Evolutionary conservation across 2,888 invertebrate genomes (phyloP).

Genomic region (Amphipoea lucens): DNA sequence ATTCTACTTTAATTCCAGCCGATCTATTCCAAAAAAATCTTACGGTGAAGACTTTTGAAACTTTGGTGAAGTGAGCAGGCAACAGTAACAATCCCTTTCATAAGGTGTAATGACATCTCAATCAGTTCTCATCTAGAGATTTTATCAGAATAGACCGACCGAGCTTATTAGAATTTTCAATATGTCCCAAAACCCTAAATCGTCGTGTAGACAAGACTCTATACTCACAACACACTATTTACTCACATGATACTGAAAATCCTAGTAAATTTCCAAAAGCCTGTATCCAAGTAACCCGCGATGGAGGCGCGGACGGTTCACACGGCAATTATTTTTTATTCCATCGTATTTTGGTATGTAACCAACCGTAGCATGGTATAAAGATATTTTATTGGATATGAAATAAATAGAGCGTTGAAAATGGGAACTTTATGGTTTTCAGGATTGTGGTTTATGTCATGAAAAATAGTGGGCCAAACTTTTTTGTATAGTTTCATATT

Average conservation of each 20-base stretch:
- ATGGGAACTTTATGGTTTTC: constrained; percentile 19
- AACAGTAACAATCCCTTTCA: not conserved
- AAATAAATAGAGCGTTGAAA: constrained; percentile 46
- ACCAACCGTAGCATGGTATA: constrained; percentile 40
- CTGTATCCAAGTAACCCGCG: constrained; percentile 10
- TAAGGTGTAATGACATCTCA: not conserved
- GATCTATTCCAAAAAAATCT: not conserved
- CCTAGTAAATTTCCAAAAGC: constrained; percentile 4
- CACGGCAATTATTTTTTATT: constrained; percentile 57
- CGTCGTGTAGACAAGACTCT: not conserved
- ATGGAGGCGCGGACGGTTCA: constrained; percentile 25
- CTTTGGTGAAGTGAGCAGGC: not conserved
- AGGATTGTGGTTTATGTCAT: constrained; percentile 10
- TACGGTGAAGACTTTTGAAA: not conserved
- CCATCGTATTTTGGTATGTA: constrained; percentile 53
- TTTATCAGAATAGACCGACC: too few species aligned
- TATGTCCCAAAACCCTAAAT: not conserved
- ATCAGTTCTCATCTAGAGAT: too few species aligned
- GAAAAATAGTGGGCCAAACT: not conserved
- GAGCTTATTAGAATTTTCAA: not conserved
- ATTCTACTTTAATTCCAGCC: not conserved
- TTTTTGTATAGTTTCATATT: not conserved
- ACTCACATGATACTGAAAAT: not conserved
- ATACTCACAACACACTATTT: not conserved
- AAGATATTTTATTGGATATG: constrained; percentile 40